Evolutionary conservation across 2,888 invertebrate genomes (phyloP).

Genomic region (Panzeria rudis): DNA sequence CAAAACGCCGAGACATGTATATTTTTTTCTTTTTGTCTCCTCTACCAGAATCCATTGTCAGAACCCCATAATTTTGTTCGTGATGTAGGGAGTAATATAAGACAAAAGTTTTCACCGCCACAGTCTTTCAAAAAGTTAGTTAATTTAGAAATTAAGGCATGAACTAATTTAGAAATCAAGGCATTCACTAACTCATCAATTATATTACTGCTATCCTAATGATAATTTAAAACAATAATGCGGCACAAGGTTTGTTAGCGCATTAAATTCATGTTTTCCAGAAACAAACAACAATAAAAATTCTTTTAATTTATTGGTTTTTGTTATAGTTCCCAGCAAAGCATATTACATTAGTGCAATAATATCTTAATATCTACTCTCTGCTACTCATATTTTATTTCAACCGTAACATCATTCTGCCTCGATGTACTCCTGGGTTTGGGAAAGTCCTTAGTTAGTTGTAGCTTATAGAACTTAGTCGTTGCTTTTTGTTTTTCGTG

Average conservation of each 20-base stretch:
- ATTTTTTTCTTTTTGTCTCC: too few species aligned
- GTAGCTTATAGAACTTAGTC: constrained; percentile 14
- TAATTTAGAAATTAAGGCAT: too few species aligned
- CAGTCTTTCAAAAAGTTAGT: too few species aligned
- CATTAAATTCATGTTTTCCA: constrained; percentile 1
- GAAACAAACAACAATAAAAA: not conserved
- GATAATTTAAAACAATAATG: not conserved
- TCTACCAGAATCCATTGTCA: too few species aligned
- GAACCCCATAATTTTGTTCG: too few species aligned
- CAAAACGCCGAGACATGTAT: too few species aligned
- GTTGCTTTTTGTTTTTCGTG: constrained; percentile 9
- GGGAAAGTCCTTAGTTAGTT: constrained; percentile 36
- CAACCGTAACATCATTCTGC: constrained; percentile 8
- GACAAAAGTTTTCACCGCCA: too few species aligned
- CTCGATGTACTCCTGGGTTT: not conserved
- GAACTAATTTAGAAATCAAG: too few species aligned
- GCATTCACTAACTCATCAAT: too few species aligned
- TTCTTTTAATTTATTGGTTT: constrained; percentile 17
- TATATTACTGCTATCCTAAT: too few species aligned
- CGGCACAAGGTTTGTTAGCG: not conserved
- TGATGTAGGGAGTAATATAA: too few species aligned
- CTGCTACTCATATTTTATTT: constrained; percentile 10
- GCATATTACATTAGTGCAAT: constrained; percentile 33
- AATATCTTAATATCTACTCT: constrained; percentile 1
- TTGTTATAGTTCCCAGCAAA: constrained; percentile 26